Evolutionary conservation across 2,888 invertebrate species (phyloP), one percentile per base, ranked within the genome.

Genomic region (Epinotia ramella): DNA sequence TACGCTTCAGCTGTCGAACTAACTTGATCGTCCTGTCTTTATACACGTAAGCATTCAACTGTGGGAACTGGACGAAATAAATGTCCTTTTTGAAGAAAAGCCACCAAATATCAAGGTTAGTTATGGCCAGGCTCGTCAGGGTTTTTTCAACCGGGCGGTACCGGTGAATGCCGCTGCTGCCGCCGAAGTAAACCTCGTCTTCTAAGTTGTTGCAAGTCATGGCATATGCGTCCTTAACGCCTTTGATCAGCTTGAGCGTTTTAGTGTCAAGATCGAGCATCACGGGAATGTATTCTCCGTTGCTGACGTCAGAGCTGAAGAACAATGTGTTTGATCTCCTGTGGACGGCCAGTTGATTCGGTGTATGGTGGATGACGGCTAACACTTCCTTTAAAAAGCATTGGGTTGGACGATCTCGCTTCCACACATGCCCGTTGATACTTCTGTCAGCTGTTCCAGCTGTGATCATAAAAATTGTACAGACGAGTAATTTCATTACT

Each of bases 101-200:
- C 93, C 93, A 93, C 93, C 93, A 93, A 12, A 93, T 84, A 66
- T 93, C 93, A 24, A 93, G 80, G 78, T 91, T 86, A 1, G 79
- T 82, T 1, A 88, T 78, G 3, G 87, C 86, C 0, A 93, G 79
- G 18, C 88, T 83, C 49, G 84, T 85, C 20, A 93, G 80, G 6
- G 74, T 82, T 73, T 86, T 91, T 0, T 74, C 56, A 0, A 5
- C 16, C 0, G 89, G 78, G 59, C 83, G 84, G 80, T 91, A 93
- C 80, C 81, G 91, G 80, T 93, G 93, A 67, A 93, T 89, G 0
- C 93, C 93, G 64, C 90, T 83, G 73, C 88, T 91, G 0, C 93
- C 93, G 2, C 93, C 93, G 71, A 93, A 92, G 79, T 89, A 92
- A 33, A 93, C 86, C 28, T 89, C 88, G 12, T 81, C 83, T 0